Evolutionary conservation across 2,888 invertebrate genomes (phyloP), one percentile per base, ranked within the genome.

Genomic region (Epinotia brunnichana): DNA sequence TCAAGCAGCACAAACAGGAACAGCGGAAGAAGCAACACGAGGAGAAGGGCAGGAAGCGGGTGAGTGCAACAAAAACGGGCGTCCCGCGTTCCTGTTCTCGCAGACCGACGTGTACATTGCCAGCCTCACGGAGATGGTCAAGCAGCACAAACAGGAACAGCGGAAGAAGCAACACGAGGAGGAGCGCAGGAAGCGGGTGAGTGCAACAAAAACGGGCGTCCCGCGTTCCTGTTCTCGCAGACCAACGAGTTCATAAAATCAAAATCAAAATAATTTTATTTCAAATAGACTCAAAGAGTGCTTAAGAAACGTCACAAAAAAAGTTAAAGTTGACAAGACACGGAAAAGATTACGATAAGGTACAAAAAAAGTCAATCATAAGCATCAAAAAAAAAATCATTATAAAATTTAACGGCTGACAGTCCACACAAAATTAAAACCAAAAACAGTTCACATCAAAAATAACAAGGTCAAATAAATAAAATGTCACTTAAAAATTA

Each of bases 221-320:
- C 99, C 84, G 99, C 99, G 62, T 99, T 99, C 95, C 94, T 99
- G 68, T 94, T 99, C 66, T 97, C 98, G 0, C 99, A 99, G 93
- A 99, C 99, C 2, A 99, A 99, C 91, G 99, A 99, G 87, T 99
- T 99, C 87, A 99, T 99, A n/a, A n/a, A n/a, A n/a, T n/a, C n/a
- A n/a, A n/a, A n/a, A n/a, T n/a, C n/a, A n/a, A n/a, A n/a, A n/a
- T n/a, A n/a, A n/a, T n/a, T n/a, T n/a, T n/a, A n/a, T n/a, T n/a
- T n/a, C n/a, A n/a, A n/a, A n/a, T n/a, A n/a, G n/a, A n/a, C n/a
- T n/a, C n/a, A n/a, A n/a, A n/a, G n/a, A n/a, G n/a, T n/a, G n/a
- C n/a, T n/a, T n/a, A n/a, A n/a, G n/a, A n/a, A n/a, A n/a, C n/a
- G n/a, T n/a, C n/a, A n/a, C n/a, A n/a, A n/a, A n/a, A n/a, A n/a